Percentiles rank a stretch among this genome's conserved stretches.
These are phyloP conservation scores for Atractosteus spatula DNA, from an alignment of 2,113 vertebrate genomes.

Conservation along the genomic window DNA sequence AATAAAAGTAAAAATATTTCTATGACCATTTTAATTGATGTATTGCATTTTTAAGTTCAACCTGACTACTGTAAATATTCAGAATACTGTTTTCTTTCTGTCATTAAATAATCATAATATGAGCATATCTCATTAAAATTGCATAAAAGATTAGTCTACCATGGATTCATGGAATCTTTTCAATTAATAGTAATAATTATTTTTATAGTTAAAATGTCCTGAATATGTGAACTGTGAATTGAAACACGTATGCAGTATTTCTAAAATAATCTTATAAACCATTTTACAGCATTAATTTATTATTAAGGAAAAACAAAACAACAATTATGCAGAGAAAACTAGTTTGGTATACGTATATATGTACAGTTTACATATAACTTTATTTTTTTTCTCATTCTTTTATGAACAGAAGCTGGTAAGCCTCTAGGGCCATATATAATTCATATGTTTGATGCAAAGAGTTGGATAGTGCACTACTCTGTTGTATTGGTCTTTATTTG, in stretches of 20 bases:
- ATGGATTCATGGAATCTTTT: background rate
- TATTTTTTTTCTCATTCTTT: background rate
- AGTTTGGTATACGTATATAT: too few species aligned
- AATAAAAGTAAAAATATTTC: too few species aligned
- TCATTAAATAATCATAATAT: slow-evolving; percentile 3
- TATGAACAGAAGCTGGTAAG: slow-evolving; percentile 36
- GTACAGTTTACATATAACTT: background rate
- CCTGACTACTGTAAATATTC: background rate
- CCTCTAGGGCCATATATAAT: slow-evolving; percentile 63
- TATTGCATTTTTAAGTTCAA: too few species aligned
- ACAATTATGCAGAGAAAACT: too few species aligned
- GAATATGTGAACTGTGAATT: too few species aligned
- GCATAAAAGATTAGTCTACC: background rate
- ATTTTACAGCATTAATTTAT: too few species aligned
- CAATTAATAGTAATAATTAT: slow-evolving; percentile 3
- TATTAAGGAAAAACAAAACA: too few species aligned
- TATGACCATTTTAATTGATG: background rate
- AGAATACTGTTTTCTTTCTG: background rate
- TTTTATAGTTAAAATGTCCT: background rate
- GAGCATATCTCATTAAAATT: background rate
- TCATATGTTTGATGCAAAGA: slow-evolving; percentile 48
- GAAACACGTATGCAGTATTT: too few species aligned
- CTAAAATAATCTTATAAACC: too few species aligned
- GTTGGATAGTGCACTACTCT: slow-evolving; percentile 40
- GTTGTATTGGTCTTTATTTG: slow-evolving; percentile 49